A percentile compares a stretch with the other conserved stretches of the same genome.
Evolutionary conservation across 2,113 vertebrate species (phyloP).

Genomic region (Leiothrix lutea): DNA sequence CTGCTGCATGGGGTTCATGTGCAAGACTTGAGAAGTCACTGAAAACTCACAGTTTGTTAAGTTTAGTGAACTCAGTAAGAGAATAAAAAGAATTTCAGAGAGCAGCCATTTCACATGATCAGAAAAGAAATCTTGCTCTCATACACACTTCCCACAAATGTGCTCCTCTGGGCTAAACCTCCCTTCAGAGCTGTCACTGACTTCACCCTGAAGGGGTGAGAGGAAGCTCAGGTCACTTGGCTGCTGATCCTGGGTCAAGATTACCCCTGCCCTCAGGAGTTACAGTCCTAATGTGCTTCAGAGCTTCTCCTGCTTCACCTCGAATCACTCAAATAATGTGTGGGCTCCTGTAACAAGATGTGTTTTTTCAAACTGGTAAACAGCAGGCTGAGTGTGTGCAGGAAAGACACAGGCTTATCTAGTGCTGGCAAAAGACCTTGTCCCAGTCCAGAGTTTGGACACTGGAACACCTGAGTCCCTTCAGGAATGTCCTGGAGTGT

Average conservation of each 20-base stretch:
- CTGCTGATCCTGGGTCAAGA: not conserved
- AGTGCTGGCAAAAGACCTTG: not conserved
- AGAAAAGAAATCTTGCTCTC: not conserved
- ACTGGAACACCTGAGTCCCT: not conserved
- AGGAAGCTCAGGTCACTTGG: not conserved
- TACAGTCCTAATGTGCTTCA: not conserved
- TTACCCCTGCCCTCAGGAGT: not conserved
- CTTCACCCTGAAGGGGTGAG: not conserved
- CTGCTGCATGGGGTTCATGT: not conserved
- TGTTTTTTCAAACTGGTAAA: not conserved
- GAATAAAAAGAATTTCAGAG: not conserved
- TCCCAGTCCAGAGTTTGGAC: not conserved
- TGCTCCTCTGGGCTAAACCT: conserved; percentile 19
- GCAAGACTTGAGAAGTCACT: not conserved
- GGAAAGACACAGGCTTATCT: fast-evolving
- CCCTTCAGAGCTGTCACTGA: not conserved
- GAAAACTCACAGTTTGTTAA: not conserved
- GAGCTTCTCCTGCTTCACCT: not conserved
- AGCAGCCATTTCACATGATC: not conserved
- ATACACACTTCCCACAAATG: not conserved
- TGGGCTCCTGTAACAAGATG: not conserved
- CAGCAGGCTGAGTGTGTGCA: not conserved
- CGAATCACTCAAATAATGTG: not conserved
- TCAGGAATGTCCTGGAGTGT: not conserved
- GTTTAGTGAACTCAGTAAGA: not conserved